These are phyloP conservation scores for Myocastor coypus DNA, from an alignment of 2,113 vertebrate species.

Conservation along the genomic window DNA sequence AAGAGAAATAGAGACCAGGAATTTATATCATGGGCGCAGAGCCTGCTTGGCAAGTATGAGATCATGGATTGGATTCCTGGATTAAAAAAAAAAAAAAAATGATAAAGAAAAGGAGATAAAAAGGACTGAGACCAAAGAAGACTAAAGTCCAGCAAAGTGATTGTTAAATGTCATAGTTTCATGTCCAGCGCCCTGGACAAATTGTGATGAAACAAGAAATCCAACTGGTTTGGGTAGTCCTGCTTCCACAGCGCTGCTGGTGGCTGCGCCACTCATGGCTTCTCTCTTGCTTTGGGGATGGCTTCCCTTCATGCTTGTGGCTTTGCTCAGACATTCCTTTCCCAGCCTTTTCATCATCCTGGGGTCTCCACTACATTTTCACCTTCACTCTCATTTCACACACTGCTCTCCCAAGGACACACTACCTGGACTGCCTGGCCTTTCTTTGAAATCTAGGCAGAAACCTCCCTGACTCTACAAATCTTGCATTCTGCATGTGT, in stretches of 20 bases:
- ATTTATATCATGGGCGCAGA: no score
- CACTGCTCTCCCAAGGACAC: not conserved
- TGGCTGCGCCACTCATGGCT: not conserved
- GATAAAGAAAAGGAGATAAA: not conserved
- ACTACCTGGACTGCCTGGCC: not conserved
- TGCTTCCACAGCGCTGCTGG: not conserved
- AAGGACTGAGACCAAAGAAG: not conserved
- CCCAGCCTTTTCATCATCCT: not conserved
- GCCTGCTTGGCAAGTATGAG: no score
- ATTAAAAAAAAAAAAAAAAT: no score
- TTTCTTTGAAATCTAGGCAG: not conserved
- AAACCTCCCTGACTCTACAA: not conserved
- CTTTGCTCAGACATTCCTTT: not conserved
- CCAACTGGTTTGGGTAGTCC: not conserved
- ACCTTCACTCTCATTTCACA: not conserved
- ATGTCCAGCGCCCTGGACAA: not conserved
- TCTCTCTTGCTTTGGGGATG: not conserved
- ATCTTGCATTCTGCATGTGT: not conserved
- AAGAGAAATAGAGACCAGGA: not conserved
- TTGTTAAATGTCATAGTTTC: not conserved
- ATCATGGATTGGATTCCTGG: no score
- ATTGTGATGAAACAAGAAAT: not conserved
- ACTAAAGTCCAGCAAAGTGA: not conserved
- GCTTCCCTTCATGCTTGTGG: not conserved
- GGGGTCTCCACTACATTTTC: not conserved